phyloP scores from a whole-genome alignment of 2,888 invertebrate genomes.

The Ptychoptera contaminata region DNA sequence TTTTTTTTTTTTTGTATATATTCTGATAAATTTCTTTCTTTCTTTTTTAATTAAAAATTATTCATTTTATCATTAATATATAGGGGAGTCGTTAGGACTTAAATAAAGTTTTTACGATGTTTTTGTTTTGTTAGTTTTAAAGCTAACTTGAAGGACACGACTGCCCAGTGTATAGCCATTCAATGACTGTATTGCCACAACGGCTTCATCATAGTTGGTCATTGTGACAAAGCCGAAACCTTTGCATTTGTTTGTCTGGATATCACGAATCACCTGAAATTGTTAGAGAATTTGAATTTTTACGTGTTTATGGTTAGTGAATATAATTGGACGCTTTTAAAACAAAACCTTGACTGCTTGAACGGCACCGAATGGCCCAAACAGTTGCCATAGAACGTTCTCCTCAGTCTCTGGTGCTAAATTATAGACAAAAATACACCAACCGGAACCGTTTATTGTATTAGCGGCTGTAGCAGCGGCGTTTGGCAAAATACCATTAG shows the following conservation, averaged over 20 bases:
- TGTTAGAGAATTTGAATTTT: constrained; percentile 1
- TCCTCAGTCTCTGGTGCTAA: constrained; percentile 92
- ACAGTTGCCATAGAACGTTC: constrained; percentile 89
- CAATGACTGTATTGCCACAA: constrained; percentile 87
- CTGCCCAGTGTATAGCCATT: constrained; percentile 93
- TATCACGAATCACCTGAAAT: constrained; percentile 68
- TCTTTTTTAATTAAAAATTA: too few species aligned
- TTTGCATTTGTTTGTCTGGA: constrained; percentile 93
- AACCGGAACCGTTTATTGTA: constrained; percentile 69
- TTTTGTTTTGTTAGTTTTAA: constrained; percentile 86
- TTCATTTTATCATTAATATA: too few species aligned
- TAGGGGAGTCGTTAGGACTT: too few species aligned
- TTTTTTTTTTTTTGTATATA: too few species aligned
- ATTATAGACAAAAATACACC: constrained; percentile 83
- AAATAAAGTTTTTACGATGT: constrained; percentile 16
- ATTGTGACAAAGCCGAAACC: constrained; percentile 97
- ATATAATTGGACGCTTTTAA: not conserved
- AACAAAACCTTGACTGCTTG: constrained; percentile 78
- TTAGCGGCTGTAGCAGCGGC: constrained; percentile 65
- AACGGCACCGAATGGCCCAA: constrained; percentile 95
- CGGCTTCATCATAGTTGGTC: constrained; percentile 96
- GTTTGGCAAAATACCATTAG: constrained; percentile 8
- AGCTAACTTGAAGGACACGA: constrained; percentile 92
- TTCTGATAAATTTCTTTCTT: too few species aligned
- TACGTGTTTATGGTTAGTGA: not conserved